phyloP scores from a whole-genome alignment of 2,797 vertebrate genomes.

The Mallotus villosus region DNA sequence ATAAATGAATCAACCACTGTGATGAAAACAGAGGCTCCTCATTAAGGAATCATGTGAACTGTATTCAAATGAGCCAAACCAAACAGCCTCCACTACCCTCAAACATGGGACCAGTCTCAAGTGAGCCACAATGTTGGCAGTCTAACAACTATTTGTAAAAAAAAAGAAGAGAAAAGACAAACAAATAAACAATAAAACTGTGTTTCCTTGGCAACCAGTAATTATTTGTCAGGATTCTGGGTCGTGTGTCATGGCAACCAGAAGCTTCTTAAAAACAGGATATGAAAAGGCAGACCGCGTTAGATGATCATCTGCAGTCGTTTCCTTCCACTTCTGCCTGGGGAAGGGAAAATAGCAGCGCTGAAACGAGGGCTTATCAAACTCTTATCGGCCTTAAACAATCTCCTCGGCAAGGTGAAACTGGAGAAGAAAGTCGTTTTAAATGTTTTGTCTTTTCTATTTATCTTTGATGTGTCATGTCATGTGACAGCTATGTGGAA shows the following conservation, averaged over 20 bases:
- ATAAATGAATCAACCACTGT: too few relatives aligned
- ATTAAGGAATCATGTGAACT: not conserved
- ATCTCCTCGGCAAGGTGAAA: not conserved
- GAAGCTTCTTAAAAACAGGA: slow-evolving; percentile 71
- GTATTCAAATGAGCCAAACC: not conserved
- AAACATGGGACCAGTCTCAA: not conserved
- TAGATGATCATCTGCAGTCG: slow-evolving; percentile 36
- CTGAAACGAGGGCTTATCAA: not conserved
- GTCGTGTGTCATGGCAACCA: slow-evolving; percentile 66
- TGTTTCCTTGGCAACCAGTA: slow-evolving; percentile 66
- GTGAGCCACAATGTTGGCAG: not conserved
- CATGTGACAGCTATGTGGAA: not conserved
- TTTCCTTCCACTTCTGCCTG: slow-evolving; percentile 49
- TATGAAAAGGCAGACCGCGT: slow-evolving; percentile 47
- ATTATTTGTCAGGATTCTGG: slow-evolving; percentile 65
- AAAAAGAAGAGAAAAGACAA: slow-evolving; percentile 31
- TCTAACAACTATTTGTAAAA: not conserved
- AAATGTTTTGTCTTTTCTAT: not conserved
- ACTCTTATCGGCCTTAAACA: not conserved
- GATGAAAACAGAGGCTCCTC: too few relatives aligned
- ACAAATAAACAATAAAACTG: slow-evolving; percentile 56
- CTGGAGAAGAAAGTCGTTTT: slow-evolving; percentile 19
- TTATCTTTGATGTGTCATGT: not conserved
- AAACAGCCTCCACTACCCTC: not conserved
- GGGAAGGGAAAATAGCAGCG: not conserved